A percentile compares a stretch with the other conserved stretches of the same genome.
Conservation (phyloP, 1,140 invertebrate genomes). For the Grapholita molesta region DNA sequence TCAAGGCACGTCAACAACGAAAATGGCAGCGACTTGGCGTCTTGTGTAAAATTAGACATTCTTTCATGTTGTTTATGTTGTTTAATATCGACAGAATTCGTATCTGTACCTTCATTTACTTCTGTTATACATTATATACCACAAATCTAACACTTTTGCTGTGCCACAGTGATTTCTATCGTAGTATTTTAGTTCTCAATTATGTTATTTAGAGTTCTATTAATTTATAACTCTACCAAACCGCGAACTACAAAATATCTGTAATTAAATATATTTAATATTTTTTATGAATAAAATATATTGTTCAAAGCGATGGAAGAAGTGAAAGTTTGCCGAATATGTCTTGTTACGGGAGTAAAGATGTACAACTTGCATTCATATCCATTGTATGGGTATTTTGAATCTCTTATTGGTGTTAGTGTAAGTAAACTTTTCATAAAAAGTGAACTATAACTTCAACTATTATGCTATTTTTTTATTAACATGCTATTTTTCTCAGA, state of each 20-base stretch:
- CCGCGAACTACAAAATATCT: constrained; percentile 38
- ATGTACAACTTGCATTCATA: constrained; percentile 42
- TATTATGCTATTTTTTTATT: background rate
- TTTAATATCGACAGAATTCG: background rate
- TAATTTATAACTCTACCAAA: constrained; percentile 61
- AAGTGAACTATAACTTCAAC: background rate
- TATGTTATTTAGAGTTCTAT: constrained; percentile 47
- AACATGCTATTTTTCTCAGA: no score
- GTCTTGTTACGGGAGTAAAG: constrained; percentile 46
- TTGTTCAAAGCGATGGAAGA: constrained; percentile 35
- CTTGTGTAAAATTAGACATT: constrained; percentile 63
- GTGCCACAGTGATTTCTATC: background rate
- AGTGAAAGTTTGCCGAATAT: constrained; percentile 53
- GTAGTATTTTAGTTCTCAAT: background rate
- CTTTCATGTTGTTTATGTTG: constrained; percentile 24
- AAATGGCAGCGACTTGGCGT: constrained; percentile 51
- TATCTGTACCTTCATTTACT: background rate
- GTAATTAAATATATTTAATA: background rate
- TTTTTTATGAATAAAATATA: background rate
- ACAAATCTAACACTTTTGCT: background rate
- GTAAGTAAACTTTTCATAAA: constrained; percentile 37
- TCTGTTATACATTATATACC: background rate
- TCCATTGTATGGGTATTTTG: constrained; percentile 47
- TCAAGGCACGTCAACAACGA: constrained; percentile 30
- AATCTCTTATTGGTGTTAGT: constrained; percentile 44